phyloP scores from a whole-genome alignment of 2,797 vertebrate genomes.

The Orestias chungarensis region DNA sequence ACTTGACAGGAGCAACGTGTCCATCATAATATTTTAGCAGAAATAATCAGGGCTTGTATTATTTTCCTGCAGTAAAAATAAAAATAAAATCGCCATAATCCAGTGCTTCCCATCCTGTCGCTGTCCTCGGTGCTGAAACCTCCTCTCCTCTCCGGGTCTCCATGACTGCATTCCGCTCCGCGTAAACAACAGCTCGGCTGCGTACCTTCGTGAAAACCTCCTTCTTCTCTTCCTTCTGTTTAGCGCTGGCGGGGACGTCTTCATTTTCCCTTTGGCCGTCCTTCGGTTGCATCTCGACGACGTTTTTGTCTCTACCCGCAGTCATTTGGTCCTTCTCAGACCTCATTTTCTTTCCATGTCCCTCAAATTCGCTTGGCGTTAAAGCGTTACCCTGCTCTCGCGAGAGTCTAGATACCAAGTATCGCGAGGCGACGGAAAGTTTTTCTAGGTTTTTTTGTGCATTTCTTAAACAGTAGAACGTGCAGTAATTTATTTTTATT shows the following conservation, averaged over 20 bases:
- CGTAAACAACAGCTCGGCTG: constrained; percentile 44
- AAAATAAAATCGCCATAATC: not conserved
- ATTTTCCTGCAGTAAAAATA: not conserved
- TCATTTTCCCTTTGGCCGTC: constrained; percentile 79
- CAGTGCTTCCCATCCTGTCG: constrained; percentile 40
- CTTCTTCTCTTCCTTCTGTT: constrained; percentile 84
- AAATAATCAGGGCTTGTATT: not conserved
- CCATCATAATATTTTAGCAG: not conserved
- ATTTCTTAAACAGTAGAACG: no score
- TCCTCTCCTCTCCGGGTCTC: constrained; percentile 24
- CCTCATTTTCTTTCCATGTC: constrained; percentile 82
- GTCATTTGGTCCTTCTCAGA: constrained; percentile 83
- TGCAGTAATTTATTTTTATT: not conserved
- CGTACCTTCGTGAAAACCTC: constrained; percentile 83
- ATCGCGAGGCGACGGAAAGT: constrained; percentile 58
- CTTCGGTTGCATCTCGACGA: constrained; percentile 80
- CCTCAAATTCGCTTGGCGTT: constrained; percentile 37
- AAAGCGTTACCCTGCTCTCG: constrained; percentile 44
- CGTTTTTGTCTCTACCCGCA: constrained; percentile 76
- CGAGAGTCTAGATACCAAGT: constrained; percentile 59
- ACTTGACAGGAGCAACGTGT: not conserved
- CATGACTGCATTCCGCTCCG: constrained; percentile 49
- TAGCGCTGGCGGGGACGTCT: constrained; percentile 55
- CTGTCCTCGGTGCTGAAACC: constrained; percentile 85
- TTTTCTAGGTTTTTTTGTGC: not conserved